phyloP scores from a whole-genome alignment of 2,797 vertebrate species.

The Amniataba percoides region DNA sequence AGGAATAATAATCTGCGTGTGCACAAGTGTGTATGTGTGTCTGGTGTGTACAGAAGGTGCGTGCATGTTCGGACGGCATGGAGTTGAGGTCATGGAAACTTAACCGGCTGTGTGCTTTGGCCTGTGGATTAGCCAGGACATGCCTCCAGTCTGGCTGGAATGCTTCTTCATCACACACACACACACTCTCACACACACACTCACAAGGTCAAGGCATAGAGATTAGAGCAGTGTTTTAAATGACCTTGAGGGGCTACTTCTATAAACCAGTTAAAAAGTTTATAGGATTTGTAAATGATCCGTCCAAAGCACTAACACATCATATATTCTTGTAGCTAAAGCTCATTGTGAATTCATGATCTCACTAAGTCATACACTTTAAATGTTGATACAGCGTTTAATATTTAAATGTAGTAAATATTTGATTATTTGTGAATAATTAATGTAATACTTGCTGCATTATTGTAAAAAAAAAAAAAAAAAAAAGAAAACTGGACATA shows the following conservation, averaged over 20 bases:
- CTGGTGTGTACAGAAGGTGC: slow-evolving; percentile 12
- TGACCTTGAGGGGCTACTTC: slow-evolving; percentile 57
- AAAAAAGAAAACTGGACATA: not conserved
- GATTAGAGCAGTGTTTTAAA: slow-evolving; percentile 43
- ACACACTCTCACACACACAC: slow-evolving; percentile 25
- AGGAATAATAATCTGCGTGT: slow-evolving; percentile 27
- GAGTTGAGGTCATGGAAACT: slow-evolving; percentile 82
- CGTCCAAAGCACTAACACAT: slow-evolving; percentile 35
- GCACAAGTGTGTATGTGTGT: not conserved
- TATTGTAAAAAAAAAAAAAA: slow-evolving; percentile 19
- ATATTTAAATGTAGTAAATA: slow-evolving; percentile 59
- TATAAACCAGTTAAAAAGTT: slow-evolving; percentile 44
- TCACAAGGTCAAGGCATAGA: slow-evolving; percentile 47
- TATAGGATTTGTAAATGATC: slow-evolving; percentile 43
- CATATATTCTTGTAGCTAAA: slow-evolving; percentile 35
- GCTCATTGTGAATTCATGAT: slow-evolving; percentile 54
- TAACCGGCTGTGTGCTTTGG: slow-evolving; percentile 69
- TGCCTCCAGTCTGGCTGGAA: slow-evolving; percentile 73
- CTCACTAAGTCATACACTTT: slow-evolving; percentile 46
- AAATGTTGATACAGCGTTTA: slow-evolving; percentile 51
- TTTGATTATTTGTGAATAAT: slow-evolving; percentile 61
- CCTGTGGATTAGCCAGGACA: slow-evolving; percentile 73
- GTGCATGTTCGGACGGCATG: slow-evolving; percentile 64
- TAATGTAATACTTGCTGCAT: slow-evolving; percentile 41
- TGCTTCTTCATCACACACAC: slow-evolving; percentile 63